Evolutionary conservation across 2,113 vertebrate genomes (phyloP), one percentile per base, ranked within the genome.

Genomic region (Oplegnathus fasciatus): DNA sequence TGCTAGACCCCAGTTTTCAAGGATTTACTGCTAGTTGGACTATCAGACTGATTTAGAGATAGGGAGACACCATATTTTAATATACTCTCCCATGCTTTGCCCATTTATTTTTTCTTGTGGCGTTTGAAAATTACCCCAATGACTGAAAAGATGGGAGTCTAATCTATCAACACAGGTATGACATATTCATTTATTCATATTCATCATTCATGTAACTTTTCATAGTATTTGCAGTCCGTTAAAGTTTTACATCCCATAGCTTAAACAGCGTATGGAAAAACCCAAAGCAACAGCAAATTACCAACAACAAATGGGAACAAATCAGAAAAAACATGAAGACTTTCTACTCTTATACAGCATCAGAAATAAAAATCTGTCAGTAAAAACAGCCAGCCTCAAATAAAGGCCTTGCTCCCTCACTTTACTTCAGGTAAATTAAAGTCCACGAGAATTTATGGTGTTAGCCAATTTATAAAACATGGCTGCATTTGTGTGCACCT

Each of bases 371-470:
- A 32, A 26, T 30, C 32, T 54, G 20, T 14, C 34, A 11, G 28
- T 50, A 34, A 66, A 10, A 34, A 26, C 24, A 26, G 55, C 44
- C 32, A 7, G 18, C 48, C 24, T 48, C 30, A 18, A 40, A 61
- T 50, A n/a, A 64, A 40, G 6, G 10, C 34, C 61, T 52, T 52
- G 24, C 32, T 69, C 18, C 68, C 52, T 44, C 2, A 4, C 44
- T 44, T 76, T 24, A 48, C 46, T 8, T 3, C 22, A 54, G 17
- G 11, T 78, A 66, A 82, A 75, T 78, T 72, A 82, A 46, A 82
- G 78, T 84, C 60, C n/a, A 40, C 26, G 40, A 74, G 62, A 61
- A 82, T 74, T 86, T 48, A 81, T 37, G 40, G 76, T 10, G 28
- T 46, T 26, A 30, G 46, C 11, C 17, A 46, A 62, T 44, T 83